Evolutionary conservation across 92 coral and sea anemone species (phyloP), one percentile per base, ranked within the genome.

Genomic region (Epizoanthus stellaris): DNA sequence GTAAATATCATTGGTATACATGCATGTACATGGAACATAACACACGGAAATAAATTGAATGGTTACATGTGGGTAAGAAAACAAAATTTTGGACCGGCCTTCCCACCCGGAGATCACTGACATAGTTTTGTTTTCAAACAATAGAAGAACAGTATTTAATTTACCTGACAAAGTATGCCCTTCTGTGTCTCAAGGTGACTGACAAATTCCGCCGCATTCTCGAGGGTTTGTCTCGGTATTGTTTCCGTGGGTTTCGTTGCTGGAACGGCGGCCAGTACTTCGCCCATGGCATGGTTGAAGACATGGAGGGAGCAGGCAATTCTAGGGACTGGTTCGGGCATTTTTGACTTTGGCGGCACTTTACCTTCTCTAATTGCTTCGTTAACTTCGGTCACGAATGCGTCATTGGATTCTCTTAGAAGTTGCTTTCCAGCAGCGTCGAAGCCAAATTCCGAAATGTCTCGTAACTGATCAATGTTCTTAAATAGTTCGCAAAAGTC

Each of bases 301-400:
- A 91, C 84, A 61, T 91, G 89, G 9, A 91, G 76, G 39, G 89
- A 58, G 20, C 60, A 4, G 2, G 91, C 93, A 14, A 88, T 15
- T 82, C 87, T 40, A 9, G 87, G 90, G 36, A 90, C 45, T 25
- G 87, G 71, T 43, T 87, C 89, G 38, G 90, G 88, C 65, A 6
- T 77, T 54, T 90, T 90, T 64, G 86, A 90, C 57, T 87, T 90
- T 17, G 93, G 93, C 4, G 93, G 90, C 8, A 87, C 87, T 67
- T 59, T 76, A 73, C 93, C 90, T 39, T 90, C 79, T 25, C 34
- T 47, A 9, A 90, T 90, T 16, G 80, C 87, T 15, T 86, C 81
- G 58, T 86, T 90, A 34, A 90, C 80, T 11, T 86, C 85, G 13
- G 57, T 19, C 21, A 82, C 73, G 43, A 86, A 90, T 6, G 45